Base-by-base conservation (phyloP, 2,797 vertebrate species). In the Agapornis canus region DNA sequence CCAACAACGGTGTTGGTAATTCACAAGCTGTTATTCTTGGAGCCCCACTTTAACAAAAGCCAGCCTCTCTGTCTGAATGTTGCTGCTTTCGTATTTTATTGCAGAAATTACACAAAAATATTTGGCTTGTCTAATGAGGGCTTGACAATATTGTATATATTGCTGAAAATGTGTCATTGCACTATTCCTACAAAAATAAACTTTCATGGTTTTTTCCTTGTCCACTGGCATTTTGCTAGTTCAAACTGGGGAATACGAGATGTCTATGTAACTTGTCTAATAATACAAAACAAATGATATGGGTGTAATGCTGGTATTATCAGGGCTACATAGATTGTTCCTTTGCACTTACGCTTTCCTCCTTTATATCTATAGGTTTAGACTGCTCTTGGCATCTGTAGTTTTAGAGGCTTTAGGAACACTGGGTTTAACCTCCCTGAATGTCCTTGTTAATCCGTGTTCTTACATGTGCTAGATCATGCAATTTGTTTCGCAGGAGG, bases 61-160 rank as follows among this genome's bases (percentile, higher is more conserved):
- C 96, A 97, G 96, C 84, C 83, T 95, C 86, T 76, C 96, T 76
- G 94, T 95, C 71, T 85, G 95, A 94, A 90, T 95, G 92, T 97
- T 96, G 69, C 64, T 95, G 84, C 94, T 96, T 96, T 97, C 93
- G 95, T 97, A 97, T 87, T 96, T 97, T 97, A 97, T 97, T 97
- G 97, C 95, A 95, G 95, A 98, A 98, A 98, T 98, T 97, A 96
- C 96, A 97, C 93, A 96, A 94, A 98, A 97, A 97, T 98, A 97
- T 97, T 98, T 98, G 98, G 98, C 98, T 97, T 80, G 73, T 97
- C 96, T 96, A 89, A 92, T 60, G 61, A 85, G 81, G 76, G 72
- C 91, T 96, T 95, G 95, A 97, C 78, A 10, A 93, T 96, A 97
- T 84, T 86, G 92, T 96, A 90, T 97, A 97, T 97, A 96, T 95